Evolutionary conservation across 2,797 vertebrate genomes (phyloP), one percentile per base, ranked within the genome.

Genomic region (Carcharodon carcharias): DNA sequence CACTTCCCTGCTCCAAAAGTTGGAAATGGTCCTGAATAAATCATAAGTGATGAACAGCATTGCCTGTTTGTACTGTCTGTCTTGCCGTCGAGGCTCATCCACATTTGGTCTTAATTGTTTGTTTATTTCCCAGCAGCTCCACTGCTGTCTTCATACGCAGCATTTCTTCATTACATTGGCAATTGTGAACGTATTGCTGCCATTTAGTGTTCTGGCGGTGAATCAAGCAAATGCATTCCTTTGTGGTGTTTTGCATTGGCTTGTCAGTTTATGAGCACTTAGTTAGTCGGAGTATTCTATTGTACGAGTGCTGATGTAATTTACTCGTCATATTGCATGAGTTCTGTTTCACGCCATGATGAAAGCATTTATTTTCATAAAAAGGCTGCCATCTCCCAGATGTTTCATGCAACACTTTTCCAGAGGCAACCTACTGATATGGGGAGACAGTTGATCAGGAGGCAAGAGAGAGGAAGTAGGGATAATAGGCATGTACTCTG

Each of bases 21-120:
- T 92, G 31, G 58, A 65, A 96, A 35, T 95, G 31, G 45, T 96
- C 94, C 35, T 50, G 54, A 35, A 96, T 96, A 80, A 77, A 96
- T 96, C 91, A 95, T 82, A 63, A 67, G 35, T 82, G 96, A 67
- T 45, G 12, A 95, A 31, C 56, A 82, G 91, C 91, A 26, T 40
- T 89, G 88, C 65, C 23, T 92, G 69, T 73, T 69, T 96, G 67
- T 63, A 58, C 85, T 85, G 95, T 65, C 96, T 96, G 65, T 67
- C n/a, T 63, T 54, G 67, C 69, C 16, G n/a, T 67, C 1, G 93
- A 88, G 63, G 35, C 35, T 87, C 54, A 31, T 94, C 94, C 94
- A 95, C 54, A n/a, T 95, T 77, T 95, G 50, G 45, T n/a, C 67
- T 71, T 95, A 95, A 95, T 95, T 73, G 31, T 56, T 91, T 35